phyloP scores from a whole-genome alignment of 2,797 vertebrate genomes.

The Neosilurus hyrtlii region DNA sequence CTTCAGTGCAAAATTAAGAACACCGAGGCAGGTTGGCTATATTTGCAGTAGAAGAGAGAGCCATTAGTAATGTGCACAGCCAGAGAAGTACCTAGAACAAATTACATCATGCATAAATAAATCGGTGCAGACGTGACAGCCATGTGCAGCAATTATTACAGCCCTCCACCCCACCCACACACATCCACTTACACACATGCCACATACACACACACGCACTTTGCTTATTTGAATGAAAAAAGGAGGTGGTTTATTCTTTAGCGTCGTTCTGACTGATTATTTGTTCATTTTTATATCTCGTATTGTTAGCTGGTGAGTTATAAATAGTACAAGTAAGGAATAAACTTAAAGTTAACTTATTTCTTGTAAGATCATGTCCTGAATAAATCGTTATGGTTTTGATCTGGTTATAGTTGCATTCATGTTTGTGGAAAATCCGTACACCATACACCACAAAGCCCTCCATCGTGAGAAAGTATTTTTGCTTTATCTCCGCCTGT shows the following conservation, averaged over 20 bases:
- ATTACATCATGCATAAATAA: neutral
- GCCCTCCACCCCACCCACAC: too few species aligned
- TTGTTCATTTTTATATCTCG: neutral
- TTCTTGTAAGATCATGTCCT: neutral
- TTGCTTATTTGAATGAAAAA: neutral
- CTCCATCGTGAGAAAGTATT: neutral
- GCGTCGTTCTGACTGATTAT: neutral
- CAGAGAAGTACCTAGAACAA: conserved; percentile 10
- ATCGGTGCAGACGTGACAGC: conserved; percentile 7
- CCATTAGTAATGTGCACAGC: neutral
- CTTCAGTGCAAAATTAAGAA: neutral
- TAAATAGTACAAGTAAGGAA: neutral
- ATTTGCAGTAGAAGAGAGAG: neutral
- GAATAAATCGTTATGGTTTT: neutral
- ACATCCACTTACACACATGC: too few species aligned
- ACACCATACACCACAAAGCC: neutral
- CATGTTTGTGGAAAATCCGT: neutral
- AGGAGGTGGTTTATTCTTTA: neutral
- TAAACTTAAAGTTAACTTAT: neutral
- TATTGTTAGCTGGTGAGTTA: neutral
- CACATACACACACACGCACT: neutral
- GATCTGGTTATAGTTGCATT: neutral
- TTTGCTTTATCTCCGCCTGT: neutral
- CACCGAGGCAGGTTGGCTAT: neutral
- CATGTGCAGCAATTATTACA: neutral